A percentile compares a stretch with the other conserved stretches of the same genome.
phyloP scores from a whole-genome alignment of 2,888 invertebrate genomes.

The Hirtodrosophila histrioides region DNA sequence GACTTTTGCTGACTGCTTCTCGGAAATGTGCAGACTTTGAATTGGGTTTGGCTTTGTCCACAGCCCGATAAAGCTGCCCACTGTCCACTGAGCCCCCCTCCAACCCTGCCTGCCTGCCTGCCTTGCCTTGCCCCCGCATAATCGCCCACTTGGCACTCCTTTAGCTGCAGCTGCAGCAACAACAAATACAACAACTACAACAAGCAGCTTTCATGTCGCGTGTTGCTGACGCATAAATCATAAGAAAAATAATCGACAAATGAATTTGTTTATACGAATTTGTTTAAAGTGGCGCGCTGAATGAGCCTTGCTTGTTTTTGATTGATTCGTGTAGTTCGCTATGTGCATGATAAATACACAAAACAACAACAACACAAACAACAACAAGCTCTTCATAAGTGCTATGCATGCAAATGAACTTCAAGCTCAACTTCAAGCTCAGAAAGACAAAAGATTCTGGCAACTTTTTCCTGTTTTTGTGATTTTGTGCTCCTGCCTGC shows the following conservation, averaged over 20 bases:
- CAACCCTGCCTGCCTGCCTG: background rate
- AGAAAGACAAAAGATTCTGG: background rate
- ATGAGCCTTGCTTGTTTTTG: constrained; percentile 53
- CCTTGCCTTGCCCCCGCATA: too few species aligned
- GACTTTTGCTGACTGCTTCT: constrained; percentile 33
- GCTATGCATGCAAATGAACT: constrained; percentile 72
- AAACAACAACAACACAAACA: constrained; percentile 15
- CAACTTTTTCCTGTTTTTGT: constrained; percentile 21
- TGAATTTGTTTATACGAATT: constrained; percentile 78
- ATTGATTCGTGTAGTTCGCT: constrained; percentile 67
- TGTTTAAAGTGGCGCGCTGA: constrained; percentile 75
- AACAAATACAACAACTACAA: too few species aligned
- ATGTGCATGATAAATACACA: constrained; percentile 53
- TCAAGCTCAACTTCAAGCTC: constrained; percentile 17
- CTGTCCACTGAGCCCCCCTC: constrained; percentile 31
- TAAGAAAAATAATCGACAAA: constrained; percentile 62
- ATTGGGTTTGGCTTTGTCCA: constrained; percentile 32
- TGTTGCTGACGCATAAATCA: constrained; percentile 76
- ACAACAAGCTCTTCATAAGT: constrained; percentile 32
- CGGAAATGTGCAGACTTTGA: constrained; percentile 50
- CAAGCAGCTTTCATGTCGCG: constrained; percentile 58
- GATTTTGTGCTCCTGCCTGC: background rate
- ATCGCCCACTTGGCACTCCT: background rate
- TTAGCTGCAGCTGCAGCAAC: background rate
- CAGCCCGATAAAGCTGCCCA: constrained; percentile 49